These are phyloP conservation scores for Strix uralensis DNA, from an alignment of 2,113 vertebrate species.

Conservation along the genomic window DNA sequence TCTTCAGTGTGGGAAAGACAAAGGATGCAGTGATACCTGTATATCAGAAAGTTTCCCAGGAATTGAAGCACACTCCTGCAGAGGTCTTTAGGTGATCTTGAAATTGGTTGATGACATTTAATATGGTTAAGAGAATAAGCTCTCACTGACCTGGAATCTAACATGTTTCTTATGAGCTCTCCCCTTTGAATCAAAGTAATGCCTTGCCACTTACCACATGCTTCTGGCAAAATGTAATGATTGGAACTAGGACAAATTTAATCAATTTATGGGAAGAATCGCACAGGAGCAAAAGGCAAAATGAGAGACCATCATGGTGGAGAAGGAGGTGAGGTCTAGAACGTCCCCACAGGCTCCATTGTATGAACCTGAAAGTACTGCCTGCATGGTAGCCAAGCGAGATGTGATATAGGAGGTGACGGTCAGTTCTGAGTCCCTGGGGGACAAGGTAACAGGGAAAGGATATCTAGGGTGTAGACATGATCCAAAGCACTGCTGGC, in stretches of 20 bases:
- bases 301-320: neutral
- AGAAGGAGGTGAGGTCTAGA: neutral
- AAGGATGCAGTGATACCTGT: neutral
- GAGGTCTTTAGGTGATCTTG: neutral
- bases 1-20: neutral
- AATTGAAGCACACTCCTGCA: neutral
- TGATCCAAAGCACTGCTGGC: neutral
- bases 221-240: conserved; percentile 1
- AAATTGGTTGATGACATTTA: neutral
- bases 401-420: neutral
- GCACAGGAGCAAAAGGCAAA: neutral
- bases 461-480: neutral
- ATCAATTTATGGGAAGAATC: neutral
- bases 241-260: neutral
- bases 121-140: neutral
- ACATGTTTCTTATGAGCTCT: neutral
- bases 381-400: neutral
- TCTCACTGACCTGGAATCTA: neutral
- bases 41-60: neutral
- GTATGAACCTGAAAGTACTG: neutral
- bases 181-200: neutral
- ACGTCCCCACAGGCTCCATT: neutral
- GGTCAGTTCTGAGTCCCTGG: neutral
- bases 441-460: neutral
- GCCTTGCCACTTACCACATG: neutral